Evolutionary conservation across 2,888 invertebrate genomes (phyloP).

Genomic region (Caradrina kadenii): DNA sequence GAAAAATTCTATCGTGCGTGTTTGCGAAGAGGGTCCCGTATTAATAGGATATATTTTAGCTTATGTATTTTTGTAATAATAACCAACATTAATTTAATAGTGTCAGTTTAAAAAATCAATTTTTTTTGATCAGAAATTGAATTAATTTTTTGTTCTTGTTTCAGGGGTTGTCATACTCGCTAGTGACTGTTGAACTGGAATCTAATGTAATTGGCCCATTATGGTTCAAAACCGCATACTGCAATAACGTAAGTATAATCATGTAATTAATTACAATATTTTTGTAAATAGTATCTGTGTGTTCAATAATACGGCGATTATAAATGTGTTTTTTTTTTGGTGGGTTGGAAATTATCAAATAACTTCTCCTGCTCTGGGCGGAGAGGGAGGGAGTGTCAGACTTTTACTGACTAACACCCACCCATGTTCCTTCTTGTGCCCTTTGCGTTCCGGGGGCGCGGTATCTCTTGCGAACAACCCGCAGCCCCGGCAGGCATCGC

Average conservation of each 20-base stretch:
- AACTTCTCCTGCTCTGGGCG: no score
- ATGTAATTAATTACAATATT: neutral
- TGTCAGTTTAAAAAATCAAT: neutral
- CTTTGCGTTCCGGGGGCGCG: no score
- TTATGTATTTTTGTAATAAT: neutral
- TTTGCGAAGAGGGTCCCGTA: neutral
- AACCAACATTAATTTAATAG: neutral
- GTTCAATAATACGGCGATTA: neutral
- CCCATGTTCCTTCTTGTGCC: no score
- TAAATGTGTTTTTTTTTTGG: no score
- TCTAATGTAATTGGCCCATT: neutral
- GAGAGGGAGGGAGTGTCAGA: no score
- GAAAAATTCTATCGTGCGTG: neutral
- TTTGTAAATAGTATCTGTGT: no score
- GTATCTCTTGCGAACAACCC: no score
- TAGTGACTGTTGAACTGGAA: slow-evolving; percentile 10
- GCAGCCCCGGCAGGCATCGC: no score
- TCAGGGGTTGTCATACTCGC: neutral
- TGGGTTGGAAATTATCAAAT: no score
- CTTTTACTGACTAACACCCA: no score
- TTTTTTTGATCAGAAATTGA: neutral
- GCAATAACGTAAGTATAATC: slow-evolving; percentile 31
- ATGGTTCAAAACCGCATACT: slow-evolving; percentile 12
- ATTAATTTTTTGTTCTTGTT: slow-evolving; percentile 7
- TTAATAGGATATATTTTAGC: neutral